Evolutionary conservation across 1,140 invertebrate species (phyloP).

Genomic region (Agrilus planipennis): DNA sequence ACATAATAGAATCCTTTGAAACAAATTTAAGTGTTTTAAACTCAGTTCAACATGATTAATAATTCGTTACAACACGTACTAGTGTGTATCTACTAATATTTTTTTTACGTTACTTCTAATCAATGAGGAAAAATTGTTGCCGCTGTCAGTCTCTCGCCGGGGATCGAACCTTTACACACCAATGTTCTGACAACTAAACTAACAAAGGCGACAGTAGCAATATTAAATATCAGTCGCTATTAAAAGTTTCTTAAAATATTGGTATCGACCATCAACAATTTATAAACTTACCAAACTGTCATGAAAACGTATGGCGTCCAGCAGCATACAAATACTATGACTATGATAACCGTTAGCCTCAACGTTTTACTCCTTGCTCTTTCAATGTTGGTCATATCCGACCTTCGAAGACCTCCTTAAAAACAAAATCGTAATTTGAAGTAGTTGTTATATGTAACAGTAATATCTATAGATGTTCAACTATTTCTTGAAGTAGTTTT

Average conservation of each 20-base stretch:
- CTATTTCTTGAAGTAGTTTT: too few species aligned
- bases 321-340: constrained; percentile 63
- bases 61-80: too few species aligned
- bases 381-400: constrained; percentile 57
- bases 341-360: constrained; percentile 71
- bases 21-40: not conserved
- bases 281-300: constrained; percentile 50
- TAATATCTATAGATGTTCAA: too few species aligned
- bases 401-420: constrained; percentile 44
- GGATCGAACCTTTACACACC: too few species aligned
- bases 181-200: too few species aligned
- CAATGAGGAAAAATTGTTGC: too few species aligned
- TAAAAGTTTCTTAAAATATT: not conserved
- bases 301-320: constrained; percentile 72
- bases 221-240: too few species aligned
- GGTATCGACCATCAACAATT: not conserved
- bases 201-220: too few species aligned
- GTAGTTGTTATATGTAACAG: too few species aligned
- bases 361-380: constrained; percentile 58
- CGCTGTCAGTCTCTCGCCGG: too few species aligned
- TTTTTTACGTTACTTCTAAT: not conserved
- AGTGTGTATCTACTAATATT: not conserved
- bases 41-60: too few species aligned
- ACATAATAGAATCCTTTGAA: not conserved
- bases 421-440: too few species aligned